Percentiles rank a stretch among this genome's conserved stretches.
phyloP scores from a whole-genome alignment of 2,797 vertebrate species.

The Amniataba percoides region DNA sequence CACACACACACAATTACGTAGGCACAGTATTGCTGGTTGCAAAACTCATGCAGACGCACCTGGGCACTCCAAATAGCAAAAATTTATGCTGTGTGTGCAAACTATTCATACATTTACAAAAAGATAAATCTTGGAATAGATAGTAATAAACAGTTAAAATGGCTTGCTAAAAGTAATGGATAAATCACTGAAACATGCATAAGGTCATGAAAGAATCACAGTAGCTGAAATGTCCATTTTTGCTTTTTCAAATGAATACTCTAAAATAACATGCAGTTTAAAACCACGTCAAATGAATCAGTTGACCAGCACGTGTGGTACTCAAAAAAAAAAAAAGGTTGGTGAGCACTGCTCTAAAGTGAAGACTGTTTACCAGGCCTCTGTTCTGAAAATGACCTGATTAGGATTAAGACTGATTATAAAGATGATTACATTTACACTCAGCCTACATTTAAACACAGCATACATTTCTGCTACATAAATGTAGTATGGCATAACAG shows the following conservation, averaged over 20 bases:
- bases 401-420: background rate
- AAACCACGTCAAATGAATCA: background rate
- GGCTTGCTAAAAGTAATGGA: background rate
- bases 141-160: background rate
- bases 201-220: too few relatives aligned
- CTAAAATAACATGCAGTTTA: background rate
- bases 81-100: background rate
- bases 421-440: background rate
- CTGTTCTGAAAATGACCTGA: background rate
- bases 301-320: background rate
- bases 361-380: background rate
- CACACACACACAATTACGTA: slow-evolving; percentile 17
- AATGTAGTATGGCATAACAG: background rate
- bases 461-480: background rate
- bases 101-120: background rate
- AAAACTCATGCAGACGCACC: slow-evolving; percentile 9
- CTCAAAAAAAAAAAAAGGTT: background rate
- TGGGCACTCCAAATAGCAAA: background rate
- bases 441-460: too few relatives aligned
- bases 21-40: background rate
- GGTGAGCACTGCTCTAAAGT: background rate
- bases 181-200: background rate
- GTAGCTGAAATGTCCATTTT: background rate
- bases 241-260: background rate
- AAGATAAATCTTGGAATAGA: background rate